Evolutionary conservation across 2,797 vertebrate genomes (phyloP), one percentile per base, ranked within the genome.

Genomic region (Gila robusta): DNA sequence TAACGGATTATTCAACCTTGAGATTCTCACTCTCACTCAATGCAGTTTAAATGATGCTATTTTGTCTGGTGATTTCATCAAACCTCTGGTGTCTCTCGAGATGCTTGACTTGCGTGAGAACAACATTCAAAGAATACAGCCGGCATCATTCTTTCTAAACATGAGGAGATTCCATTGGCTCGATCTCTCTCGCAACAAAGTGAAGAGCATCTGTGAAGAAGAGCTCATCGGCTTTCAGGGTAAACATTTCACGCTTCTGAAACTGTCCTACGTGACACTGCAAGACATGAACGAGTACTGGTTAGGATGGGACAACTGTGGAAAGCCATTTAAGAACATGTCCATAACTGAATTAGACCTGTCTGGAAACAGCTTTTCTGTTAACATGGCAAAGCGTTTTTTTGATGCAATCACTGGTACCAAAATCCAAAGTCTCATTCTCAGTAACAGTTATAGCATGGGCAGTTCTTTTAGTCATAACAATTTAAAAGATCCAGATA

Each of bases 271-370:
- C 2, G 96, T 94, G 83, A 0, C 0, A 0, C 77, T 98, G 4
- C 83, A 73, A 10, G n/a, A 1, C 2, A 88, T 66, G 37, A 69
- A 64, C n/a, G 3, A 47, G 0, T 1, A 0, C 3, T 14, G 87
- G 1, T 77, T 80, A 23, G 86, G 92, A 88, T 96, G 95, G 96
- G 74, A 77, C 28, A 84, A 35, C 6, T 98, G 97, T 52, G 92
- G 92, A 84, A 98, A 97, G 90, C 97, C 97, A 2, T 97, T 98
- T 69, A 93, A 84, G 91, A 93, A 92, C 54, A 94, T 97, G 83
- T 28, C 81, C 0, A 93, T 98, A 35, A 6, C 73, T 0, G 54
- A 10, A 0, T 88, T 99, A 0, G 94, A 97, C 9, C 81, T 98
- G 54, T 94, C 95, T 4, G 0, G 0, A 0, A 97, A 93, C 7